phyloP scores from a whole-genome alignment of 2,797 vertebrate genomes.

The Cryptoblepharus egeriae region DNA sequence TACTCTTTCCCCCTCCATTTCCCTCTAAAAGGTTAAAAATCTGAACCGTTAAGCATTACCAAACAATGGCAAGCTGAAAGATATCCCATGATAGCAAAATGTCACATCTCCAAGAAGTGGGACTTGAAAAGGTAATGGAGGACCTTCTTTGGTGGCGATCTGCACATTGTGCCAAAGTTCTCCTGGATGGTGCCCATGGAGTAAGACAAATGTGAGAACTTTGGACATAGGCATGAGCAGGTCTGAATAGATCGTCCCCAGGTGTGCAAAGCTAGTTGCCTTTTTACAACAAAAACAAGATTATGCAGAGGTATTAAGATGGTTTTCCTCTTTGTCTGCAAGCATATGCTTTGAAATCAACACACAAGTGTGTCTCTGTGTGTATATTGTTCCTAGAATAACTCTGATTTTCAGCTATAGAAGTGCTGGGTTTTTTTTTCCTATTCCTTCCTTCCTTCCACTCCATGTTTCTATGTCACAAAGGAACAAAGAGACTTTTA shows the following conservation, averaged over 20 bases:
- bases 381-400: neutral
- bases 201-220: neutral
- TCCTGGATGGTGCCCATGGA: too few relatives aligned
- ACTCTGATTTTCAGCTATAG: neutral
- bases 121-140: neutral
- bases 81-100: neutral
- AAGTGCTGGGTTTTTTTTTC: neutral
- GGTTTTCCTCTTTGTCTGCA: neutral
- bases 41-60: too few relatives aligned
- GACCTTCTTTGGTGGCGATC: neutral
- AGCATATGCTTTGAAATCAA: too few relatives aligned
- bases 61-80: too few relatives aligned
- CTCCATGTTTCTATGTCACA: neutral
- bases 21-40: too few relatives aligned
- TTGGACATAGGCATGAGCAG: neutral
- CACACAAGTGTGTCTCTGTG: too few relatives aligned
- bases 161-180: neutral
- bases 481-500: conserved; percentile 14
- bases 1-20: too few relatives aligned
- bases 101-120: neutral
- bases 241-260: neutral
- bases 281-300: neutral
- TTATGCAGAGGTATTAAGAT: neutral
- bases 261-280: neutral
- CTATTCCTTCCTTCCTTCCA: neutral